Percentiles rank a stretch among this genome's conserved stretches.
These are phyloP conservation scores for Troides helena DNA, from an alignment of 2,888 invertebrate species.

Conservation along the genomic window DNA sequence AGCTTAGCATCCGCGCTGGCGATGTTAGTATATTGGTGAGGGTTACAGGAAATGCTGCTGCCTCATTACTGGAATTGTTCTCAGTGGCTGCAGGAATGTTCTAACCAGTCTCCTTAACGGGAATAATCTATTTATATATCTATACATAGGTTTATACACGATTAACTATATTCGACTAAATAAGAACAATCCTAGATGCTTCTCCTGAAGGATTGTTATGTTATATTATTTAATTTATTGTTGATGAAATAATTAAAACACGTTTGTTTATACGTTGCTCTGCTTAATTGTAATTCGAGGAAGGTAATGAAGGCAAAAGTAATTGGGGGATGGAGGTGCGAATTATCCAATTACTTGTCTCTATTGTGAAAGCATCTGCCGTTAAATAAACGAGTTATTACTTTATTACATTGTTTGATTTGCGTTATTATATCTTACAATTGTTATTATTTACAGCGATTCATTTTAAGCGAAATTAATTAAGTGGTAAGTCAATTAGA, in stretches of 20 bases:
- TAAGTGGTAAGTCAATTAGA: neutral
- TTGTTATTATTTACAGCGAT: neutral
- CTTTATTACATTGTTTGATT: neutral
- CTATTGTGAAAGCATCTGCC: slow-evolving; percentile 4
- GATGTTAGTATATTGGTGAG: too few species aligned
- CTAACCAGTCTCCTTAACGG: neutral
- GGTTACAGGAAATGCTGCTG: too few species aligned
- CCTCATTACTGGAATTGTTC: too few species aligned
- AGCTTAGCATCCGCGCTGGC: too few species aligned
- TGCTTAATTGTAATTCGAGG: slow-evolving; percentile 2
- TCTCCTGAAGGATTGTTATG: neutral
- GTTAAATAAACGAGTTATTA: neutral
- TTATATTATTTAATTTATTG: neutral
- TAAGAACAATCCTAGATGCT: neutral
- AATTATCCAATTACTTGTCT: slow-evolving; percentile 8
- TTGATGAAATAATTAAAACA: neutral
- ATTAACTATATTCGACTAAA: neutral
- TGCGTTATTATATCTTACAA: neutral
- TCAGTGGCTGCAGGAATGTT: too few species aligned
- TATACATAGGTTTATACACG: too few species aligned
- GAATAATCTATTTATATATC: neutral
- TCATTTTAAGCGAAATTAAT: neutral
- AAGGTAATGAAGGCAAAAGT: slow-evolving; percentile 5
- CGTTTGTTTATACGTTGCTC: neutral
- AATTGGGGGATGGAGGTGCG: slow-evolving; percentile 9